phyloP scores from a whole-genome alignment of 2,113 vertebrate species.

The Podarcis muralis region DNA sequence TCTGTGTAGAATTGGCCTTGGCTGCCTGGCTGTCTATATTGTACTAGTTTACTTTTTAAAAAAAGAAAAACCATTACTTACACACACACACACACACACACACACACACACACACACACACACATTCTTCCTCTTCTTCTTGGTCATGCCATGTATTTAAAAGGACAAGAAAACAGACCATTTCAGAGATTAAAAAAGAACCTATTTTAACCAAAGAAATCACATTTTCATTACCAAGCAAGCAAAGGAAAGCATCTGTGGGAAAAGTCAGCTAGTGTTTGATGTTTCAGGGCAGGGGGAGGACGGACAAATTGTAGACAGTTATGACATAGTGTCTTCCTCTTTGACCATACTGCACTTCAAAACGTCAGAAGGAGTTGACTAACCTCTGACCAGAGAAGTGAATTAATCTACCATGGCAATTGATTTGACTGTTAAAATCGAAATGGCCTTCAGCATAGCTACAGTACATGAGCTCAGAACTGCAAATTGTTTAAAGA shows the following conservation, averaged over 20 bases:
- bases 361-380: slow-evolving; percentile 28
- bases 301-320: background rate
- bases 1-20: too few species aligned
- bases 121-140: too few species aligned
- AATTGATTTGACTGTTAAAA: slow-evolving; percentile 57
- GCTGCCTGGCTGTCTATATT: too few species aligned
- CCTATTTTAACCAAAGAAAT: too few species aligned
- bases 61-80: too few species aligned
- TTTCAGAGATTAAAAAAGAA: too few species aligned
- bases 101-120: too few species aligned
- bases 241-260: background rate
- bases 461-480: background rate
- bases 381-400: slow-evolving; percentile 40
- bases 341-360: background rate
- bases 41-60: too few species aligned
- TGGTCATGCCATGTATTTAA: too few species aligned
- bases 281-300: background rate
- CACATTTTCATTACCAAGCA: too few species aligned
- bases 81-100: too few species aligned
- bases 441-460: slow-evolving; percentile 39
- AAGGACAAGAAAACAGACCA: too few species aligned
- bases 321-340: background rate
- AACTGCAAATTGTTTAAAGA: slow-evolving; percentile 33
- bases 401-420: slow-evolving; percentile 39
- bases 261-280: background rate